A percentile compares a stretch with the other conserved stretches of the same genome.
Conservation (phyloP, 2,797 vertebrate genomes). For the Spea hammondii region DNA sequence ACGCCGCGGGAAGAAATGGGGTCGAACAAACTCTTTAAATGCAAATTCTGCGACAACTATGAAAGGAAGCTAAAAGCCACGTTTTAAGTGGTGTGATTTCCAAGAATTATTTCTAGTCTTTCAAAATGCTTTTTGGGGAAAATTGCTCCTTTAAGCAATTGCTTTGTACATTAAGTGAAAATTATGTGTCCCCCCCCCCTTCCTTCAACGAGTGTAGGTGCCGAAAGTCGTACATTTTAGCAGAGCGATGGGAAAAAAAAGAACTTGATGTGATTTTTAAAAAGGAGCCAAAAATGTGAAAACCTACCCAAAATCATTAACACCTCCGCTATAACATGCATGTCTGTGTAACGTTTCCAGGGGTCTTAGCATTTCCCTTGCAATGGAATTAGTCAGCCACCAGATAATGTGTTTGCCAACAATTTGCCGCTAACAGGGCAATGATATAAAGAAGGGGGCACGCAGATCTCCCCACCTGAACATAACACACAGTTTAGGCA, state of each 20-base stretch:
- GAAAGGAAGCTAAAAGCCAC: constrained; percentile 28
- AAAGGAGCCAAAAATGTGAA: background rate
- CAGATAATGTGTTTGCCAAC: background rate
- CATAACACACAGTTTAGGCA: background rate
- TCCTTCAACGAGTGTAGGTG: constrained; percentile 1
- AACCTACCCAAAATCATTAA: background rate
- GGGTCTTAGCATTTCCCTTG: background rate
- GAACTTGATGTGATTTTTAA: background rate
- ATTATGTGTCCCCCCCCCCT: background rate
- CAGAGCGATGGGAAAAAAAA: background rate
- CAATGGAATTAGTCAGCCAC: background rate
- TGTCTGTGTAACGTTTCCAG: background rate
- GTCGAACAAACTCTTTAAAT: constrained; percentile 15
- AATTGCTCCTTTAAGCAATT: constrained; percentile 39
- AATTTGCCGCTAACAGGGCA: background rate
- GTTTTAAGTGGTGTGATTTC: constrained; percentile 42
- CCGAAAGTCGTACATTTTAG: constrained; percentile 16
- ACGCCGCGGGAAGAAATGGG: constrained; percentile 25
- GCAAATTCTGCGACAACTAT: constrained; percentile 7
- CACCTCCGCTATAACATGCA: constrained; percentile 1
- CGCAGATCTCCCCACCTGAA: background rate
- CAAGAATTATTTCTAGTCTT: constrained; percentile 16
- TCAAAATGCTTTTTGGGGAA: constrained; percentile 38
- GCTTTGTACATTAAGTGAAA: constrained; percentile 20
- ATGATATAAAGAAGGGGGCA: background rate